Percentiles rank a stretch among this genome's conserved stretches.
These are phyloP conservation scores for Sclerodermus sp. DNA, from an alignment of 2,888 invertebrate species.

Conservation along the genomic window DNA sequence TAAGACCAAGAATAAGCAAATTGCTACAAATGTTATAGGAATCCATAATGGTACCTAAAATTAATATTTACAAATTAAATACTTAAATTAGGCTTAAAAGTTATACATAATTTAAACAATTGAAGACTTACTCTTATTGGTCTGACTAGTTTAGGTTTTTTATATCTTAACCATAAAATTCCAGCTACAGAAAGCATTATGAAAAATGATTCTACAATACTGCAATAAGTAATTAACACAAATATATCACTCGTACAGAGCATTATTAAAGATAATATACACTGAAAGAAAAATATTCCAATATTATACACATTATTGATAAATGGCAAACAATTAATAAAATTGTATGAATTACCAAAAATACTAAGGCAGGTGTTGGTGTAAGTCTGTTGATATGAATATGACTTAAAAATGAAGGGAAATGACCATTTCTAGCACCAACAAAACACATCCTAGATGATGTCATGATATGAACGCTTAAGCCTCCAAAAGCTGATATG, in stretches of 20 bases:
- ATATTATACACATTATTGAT: neutral
- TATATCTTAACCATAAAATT: constrained; percentile 81
- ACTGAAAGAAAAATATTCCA: constrained; percentile 61
- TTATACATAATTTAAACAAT: neutral
- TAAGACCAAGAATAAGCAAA: constrained; percentile 77
- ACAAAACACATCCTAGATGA: constrained; percentile 91
- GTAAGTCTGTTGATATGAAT: constrained; percentile 76
- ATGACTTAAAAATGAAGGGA: constrained; percentile 78
- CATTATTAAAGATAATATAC: constrained; percentile 81
- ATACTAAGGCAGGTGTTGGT: constrained; percentile 79
- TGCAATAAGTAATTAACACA: constrained; percentile 86
- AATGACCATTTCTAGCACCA: constrained; percentile 87
- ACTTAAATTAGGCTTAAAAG: no score
- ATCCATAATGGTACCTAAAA: constrained; percentile 73
- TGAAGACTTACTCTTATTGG: constrained; percentile 81
- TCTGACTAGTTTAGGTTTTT: constrained; percentile 73
- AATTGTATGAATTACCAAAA: constrained; percentile 67
- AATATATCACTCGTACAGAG: constrained; percentile 82
- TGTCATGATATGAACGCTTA: constrained; percentile 94
- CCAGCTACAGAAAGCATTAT: constrained; percentile 85
- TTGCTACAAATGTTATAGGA: constrained; percentile 74
- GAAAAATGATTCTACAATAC: constrained; percentile 91
- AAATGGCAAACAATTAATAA: no score
- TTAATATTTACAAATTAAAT: constrained; percentile 13
- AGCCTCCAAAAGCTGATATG: constrained; percentile 87